These are phyloP conservation scores for Pelvicachromis taeniatus DNA, from an alignment of 2,113 vertebrate species.

Conservation along the genomic window DNA sequence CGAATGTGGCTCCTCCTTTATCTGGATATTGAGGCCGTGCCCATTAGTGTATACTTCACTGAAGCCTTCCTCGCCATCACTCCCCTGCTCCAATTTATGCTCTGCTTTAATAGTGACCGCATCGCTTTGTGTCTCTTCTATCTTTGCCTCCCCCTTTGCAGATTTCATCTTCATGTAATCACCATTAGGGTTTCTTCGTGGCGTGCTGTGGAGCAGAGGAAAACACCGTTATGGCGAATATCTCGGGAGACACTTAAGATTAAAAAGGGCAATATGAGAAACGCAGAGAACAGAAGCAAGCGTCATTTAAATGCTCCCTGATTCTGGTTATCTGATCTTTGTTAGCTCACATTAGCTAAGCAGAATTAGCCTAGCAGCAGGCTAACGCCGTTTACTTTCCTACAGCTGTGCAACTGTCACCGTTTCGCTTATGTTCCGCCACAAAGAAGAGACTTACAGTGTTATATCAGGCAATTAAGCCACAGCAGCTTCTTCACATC, in stretches of 20 bases:
- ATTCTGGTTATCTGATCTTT: not conserved
- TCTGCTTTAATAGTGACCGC: conserved; percentile 28
- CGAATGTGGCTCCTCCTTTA: conserved; percentile 66
- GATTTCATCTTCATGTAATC: conserved; percentile 33
- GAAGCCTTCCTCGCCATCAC: not conserved
- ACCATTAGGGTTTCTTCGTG: not conserved
- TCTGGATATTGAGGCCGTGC: conserved; percentile 8
- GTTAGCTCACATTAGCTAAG: conserved; percentile 1
- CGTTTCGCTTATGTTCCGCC: not conserved
- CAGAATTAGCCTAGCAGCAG: not conserved
- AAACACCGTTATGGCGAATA: not conserved
- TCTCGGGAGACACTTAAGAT: not conserved
- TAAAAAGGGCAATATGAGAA: not conserved
- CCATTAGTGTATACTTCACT: not conserved
- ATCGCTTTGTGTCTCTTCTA: not conserved
- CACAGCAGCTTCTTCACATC: not conserved
- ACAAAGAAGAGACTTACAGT: not conserved
- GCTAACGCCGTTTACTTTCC: not conserved
- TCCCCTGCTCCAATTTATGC: not conserved
- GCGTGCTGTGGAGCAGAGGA: not conserved
- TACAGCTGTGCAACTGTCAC: not conserved
- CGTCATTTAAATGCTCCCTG: not conserved
- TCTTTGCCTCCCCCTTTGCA: conserved; percentile 7
- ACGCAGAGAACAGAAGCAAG: not conserved
- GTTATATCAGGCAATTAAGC: not conserved